phyloP scores from a whole-genome alignment of 2,888 invertebrate species.

The Sesia apiformis region DNA sequence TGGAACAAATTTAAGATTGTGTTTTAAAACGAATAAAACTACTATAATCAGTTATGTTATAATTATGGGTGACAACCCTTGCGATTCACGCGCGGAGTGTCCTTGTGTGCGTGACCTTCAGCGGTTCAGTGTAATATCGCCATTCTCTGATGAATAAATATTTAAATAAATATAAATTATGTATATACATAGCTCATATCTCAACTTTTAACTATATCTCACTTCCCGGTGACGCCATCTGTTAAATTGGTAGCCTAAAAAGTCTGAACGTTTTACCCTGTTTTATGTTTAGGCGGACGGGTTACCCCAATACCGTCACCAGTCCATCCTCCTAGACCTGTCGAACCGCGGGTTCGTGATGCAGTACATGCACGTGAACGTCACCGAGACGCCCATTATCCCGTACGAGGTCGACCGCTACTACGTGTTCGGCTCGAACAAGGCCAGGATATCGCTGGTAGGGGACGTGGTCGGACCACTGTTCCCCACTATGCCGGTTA shows the following conservation, averaged over 20 bases:
- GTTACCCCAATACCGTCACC: slow-evolving; percentile 92
- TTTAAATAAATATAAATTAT: no score
- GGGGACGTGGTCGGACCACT: slow-evolving; percentile 95
- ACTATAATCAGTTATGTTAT: no score
- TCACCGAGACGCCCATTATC: slow-evolving; percentile 94
- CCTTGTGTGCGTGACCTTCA: no score
- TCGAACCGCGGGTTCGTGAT: slow-evolving; percentile 93
- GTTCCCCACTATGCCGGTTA: slow-evolving; percentile 94
- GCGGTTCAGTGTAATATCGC: no score
- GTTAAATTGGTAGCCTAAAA: slow-evolving; percentile 13
- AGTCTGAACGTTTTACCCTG: slow-evolving; percentile 5
- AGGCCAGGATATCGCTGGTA: slow-evolving; percentile 85
- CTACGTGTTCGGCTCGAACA: slow-evolving; percentile 95
- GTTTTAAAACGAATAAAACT: no score
- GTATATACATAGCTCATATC: no score
- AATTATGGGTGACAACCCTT: no score
- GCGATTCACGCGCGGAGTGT: no score
- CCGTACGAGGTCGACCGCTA: slow-evolving; percentile 90
- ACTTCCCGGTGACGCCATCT: no score
- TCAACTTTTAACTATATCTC: no score
- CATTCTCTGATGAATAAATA: no score
- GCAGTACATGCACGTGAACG: slow-evolving; percentile 96
- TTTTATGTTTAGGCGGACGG: slow-evolving; percentile 81
- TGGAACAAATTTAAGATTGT: no score
- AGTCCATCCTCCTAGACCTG: slow-evolving; percentile 92